Evolutionary conservation across 1,140 invertebrate species (phyloP).

Genomic region (Sarcophaga peregrina): DNA sequence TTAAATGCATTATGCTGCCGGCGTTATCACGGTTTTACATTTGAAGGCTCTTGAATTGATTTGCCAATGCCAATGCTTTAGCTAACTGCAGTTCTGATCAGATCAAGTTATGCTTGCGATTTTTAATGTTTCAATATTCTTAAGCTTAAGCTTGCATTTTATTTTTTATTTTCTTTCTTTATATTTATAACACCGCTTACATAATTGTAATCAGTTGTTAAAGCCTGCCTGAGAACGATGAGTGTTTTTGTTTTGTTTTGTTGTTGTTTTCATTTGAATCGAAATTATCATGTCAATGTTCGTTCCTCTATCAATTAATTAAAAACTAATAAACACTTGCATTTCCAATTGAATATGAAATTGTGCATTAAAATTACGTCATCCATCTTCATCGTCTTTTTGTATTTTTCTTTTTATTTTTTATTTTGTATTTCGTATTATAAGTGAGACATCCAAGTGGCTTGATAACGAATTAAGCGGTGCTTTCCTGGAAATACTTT

Average conservation of each 20-base stretch:
- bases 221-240: not conserved
- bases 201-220: not conserved
- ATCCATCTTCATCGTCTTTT: not conserved
- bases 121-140: not conserved
- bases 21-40: no score
- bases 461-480: not conserved
- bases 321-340: constrained; percentile 25
- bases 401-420: no score
- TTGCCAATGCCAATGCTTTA: no score
- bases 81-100: no score
- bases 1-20: no score
- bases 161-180: not conserved
- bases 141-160: not conserved
- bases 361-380: constrained; percentile 22
- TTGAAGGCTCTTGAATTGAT: no score
- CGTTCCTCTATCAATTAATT: constrained; percentile 22
- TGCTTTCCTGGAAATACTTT: not conserved
- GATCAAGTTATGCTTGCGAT: not conserved
- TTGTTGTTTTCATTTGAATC: not conserved
- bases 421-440: no score
- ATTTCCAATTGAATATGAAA: constrained; percentile 22
- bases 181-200: not conserved
- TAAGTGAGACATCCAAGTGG: not conserved
- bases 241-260: not conserved
- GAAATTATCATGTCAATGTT: constrained; percentile 19